Base-by-base conservation (phyloP, 2,888 invertebrate genomes). In the Spialia ferax region DNA sequence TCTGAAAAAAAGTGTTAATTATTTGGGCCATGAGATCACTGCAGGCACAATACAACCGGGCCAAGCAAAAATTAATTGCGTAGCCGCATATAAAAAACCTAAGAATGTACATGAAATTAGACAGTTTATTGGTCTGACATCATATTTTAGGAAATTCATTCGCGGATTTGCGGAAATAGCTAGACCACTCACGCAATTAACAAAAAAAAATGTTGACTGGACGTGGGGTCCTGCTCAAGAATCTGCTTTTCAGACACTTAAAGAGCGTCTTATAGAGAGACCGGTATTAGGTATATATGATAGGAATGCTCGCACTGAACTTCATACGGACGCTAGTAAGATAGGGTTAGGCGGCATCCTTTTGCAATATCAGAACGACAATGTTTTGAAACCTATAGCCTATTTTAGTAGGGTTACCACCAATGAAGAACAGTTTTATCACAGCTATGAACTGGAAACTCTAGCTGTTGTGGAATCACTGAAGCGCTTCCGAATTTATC, bases 381-480 rank as follows among this genome's bases (percentile, higher is more conserved):
- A 23, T 20, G 2, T 2, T 1, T 23, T 52, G 13, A 52, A 52
- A 23, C 52, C 52, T 2, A 23, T 52, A 3, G 8, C 52, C 0
- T 52, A 52, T 23, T 52, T 52, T 13, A 52, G 55, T 18, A n/a
- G 55, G 11, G n/a, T 23, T 2, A 55, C 55, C 2, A 8, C 10
- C 7, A 29, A 26, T 6, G 59, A 59, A 59, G 59, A 59, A 42
- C 2, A 22, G n/a, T 1, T 8, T 8, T 56, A 56, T 5, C 59
- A 59, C 15, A 15, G 22, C 23, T 59, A 42, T 5, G 59, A 59
- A 26, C 15, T 59, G 0, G 59, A 59, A 15, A 59, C 59, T 1
- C 38, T 59, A 0, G 59, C 42, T 0, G 42, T 59, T 3, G 42
- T 59, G 4, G 22, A 23, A 8, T 59, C 59, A 0, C 29, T 42